phyloP scores from a whole-genome alignment of 2,113 vertebrate genomes.

The Chiloscyllium plagiosum region DNA sequence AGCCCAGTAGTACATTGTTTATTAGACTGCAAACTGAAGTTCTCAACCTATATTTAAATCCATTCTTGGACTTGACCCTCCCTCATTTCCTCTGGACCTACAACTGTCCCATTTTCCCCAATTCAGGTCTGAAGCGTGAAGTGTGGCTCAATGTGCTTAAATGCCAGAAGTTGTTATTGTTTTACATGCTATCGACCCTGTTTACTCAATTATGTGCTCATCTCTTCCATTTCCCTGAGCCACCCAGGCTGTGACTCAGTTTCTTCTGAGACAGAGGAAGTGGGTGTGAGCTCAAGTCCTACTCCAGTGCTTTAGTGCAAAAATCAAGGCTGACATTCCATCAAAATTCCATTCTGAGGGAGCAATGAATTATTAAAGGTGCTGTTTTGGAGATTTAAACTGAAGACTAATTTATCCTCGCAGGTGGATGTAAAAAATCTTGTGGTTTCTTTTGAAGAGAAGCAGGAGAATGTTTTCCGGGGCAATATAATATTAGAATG shows the following conservation, averaged over 20 bases:
- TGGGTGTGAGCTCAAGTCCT: too few relatives aligned
- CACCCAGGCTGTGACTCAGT: not conserved
- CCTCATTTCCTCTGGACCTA: too few relatives aligned
- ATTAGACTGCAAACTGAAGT: not conserved
- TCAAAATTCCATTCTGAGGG: too few relatives aligned
- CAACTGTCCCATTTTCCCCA: not conserved
- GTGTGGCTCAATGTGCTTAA: not conserved
- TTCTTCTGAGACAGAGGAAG: too few relatives aligned
- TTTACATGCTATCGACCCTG: not conserved
- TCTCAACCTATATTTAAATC: not conserved
- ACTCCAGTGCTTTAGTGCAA: too few relatives aligned
- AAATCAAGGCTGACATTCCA: too few relatives aligned
- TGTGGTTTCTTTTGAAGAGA: too few relatives aligned
- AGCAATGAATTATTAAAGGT: too few relatives aligned
- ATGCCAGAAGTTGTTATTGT: not conserved
- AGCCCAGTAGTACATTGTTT: not conserved
- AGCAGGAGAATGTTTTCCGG: not conserved
- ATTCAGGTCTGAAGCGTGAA: not conserved
- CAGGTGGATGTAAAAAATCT: too few relatives aligned
- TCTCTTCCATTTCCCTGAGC: not conserved
- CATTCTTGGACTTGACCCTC: not conserved
- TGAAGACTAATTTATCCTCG: too few relatives aligned
- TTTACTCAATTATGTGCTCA: not conserved
- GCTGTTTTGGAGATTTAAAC: too few relatives aligned
- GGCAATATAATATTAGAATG: not conserved